Evolutionary conservation across 1,140 invertebrate species (phyloP).

Genomic region (Pseudomyrmex dendroicus): DNA sequence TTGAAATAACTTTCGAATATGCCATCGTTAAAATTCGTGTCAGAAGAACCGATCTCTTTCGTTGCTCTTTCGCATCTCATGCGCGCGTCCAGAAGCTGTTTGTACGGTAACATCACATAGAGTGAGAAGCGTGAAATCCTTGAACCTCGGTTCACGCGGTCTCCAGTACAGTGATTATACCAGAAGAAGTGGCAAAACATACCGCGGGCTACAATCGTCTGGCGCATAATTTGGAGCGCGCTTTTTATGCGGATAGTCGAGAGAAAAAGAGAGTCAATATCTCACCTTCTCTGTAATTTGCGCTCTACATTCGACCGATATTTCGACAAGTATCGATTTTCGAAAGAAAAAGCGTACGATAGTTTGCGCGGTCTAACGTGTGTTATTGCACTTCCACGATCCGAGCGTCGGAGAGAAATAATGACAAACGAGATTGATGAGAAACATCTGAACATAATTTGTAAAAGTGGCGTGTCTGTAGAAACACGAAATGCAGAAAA

Average conservation of each 20-base stretch:
- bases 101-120: not conserved
- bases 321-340: conserved; percentile 30
- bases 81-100: not conserved
- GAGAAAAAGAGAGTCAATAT: not conserved
- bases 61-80: conserved; percentile 11
- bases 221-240: conserved; percentile 49
- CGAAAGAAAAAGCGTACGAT: not conserved
- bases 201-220: conserved; percentile 35
- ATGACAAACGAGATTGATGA: not conserved
- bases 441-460: not conserved
- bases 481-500: too few species aligned
- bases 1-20: not conserved
- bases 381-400: not conserved
- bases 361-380: not conserved
- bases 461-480: too few species aligned
- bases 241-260: conserved; percentile 7
- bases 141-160: conserved; percentile 25
- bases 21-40: not conserved
- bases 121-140: conserved; percentile 28
- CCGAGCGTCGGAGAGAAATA: not conserved
- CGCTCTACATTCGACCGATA: conserved; percentile 6
- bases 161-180: conserved; percentile 50
- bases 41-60: conserved; percentile 5
- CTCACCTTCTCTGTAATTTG: conserved; percentile 7
- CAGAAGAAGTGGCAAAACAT: conserved; percentile 31